Evolutionary conservation across 2,888 invertebrate species (phyloP).

Genomic region (Tromatobia lineatoria): DNA sequence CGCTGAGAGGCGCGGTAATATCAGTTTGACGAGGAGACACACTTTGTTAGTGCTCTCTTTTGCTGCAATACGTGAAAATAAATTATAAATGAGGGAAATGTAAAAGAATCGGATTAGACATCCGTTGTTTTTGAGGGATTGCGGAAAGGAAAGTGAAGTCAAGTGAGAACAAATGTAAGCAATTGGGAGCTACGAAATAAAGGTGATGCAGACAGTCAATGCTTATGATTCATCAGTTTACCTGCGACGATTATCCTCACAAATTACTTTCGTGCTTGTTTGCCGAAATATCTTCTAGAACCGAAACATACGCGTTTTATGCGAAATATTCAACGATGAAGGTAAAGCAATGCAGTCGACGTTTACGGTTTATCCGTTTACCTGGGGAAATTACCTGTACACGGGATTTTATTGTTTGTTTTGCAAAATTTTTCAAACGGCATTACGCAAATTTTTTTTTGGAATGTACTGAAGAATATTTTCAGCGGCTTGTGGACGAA

Average conservation of each 20-base stretch:
- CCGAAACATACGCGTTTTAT: background rate
- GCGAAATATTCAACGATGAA: conserved; percentile 60
- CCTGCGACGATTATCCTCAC: background rate
- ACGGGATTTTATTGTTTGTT: background rate
- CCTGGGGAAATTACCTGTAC: background rate
- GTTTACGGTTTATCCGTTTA: conserved; percentile 43
- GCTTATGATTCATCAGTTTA: conserved; percentile 44
- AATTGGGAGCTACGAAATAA: conserved; percentile 79
- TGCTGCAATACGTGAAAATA: conserved; percentile 51
- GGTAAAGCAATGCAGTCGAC: conserved; percentile 77
- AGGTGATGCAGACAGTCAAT: conserved; percentile 78
- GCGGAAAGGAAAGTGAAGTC: conserved; percentile 5
- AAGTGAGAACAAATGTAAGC: conserved; percentile 74
- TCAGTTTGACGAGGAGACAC: conserved; percentile 63
- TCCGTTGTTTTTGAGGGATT: conserved; percentile 66
- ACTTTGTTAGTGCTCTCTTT: conserved; percentile 67
- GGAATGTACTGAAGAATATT: conserved; percentile 2
- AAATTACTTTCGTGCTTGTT: too few relatives aligned
- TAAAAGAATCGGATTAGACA: conserved; percentile 59
- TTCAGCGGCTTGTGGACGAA: background rate
- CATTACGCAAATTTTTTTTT: background rate
- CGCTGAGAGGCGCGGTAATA: conserved; percentile 41
- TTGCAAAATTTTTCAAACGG: background rate
- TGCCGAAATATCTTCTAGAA: background rate
- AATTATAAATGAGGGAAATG: conserved; percentile 58